A percentile compares a stretch with the other conserved stretches of the same genome.
Conservation (phyloP, 2,888 invertebrate species). For the Conistra vaccinii region DNA sequence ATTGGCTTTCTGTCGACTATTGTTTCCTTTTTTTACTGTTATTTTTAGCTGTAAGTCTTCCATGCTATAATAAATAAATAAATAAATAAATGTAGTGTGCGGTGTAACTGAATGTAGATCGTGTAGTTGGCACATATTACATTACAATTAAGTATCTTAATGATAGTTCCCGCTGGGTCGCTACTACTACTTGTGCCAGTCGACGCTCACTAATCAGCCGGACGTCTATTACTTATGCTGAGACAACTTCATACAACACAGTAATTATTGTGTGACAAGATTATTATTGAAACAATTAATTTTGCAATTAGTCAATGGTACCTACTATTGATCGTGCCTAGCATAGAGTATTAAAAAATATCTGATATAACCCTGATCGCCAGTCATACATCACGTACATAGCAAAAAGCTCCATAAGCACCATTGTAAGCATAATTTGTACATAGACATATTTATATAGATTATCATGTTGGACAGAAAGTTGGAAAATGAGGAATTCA, state of each 20-base stretch:
- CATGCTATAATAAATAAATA: too few relatives aligned
- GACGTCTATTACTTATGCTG: not conserved
- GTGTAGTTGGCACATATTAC: not conserved
- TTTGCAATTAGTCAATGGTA: not conserved
- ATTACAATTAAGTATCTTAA: constrained; percentile 9
- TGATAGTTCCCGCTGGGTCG: not conserved
- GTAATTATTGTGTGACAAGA: not conserved
- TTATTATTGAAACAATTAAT: constrained; percentile 5
- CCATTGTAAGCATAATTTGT: not conserved
- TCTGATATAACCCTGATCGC: not conserved
- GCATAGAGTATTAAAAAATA: not conserved
- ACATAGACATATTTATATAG: too few relatives aligned
- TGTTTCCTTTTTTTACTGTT: too few relatives aligned
- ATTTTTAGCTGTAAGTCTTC: too few relatives aligned
- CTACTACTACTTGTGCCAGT: not conserved
- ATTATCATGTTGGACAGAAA: not conserved
- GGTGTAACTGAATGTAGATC: not conserved
- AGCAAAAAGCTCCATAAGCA: not conserved
- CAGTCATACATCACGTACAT: not conserved
- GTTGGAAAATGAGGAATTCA: not conserved
- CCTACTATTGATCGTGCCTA: not conserved
- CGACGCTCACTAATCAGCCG: constrained; percentile 14
- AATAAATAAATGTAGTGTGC: too few relatives aligned
- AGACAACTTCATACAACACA: constrained; percentile 13
- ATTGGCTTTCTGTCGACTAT: too few relatives aligned